Base-by-base conservation (phyloP, 2,888 invertebrate species). In the Metalampra italica region DNA sequence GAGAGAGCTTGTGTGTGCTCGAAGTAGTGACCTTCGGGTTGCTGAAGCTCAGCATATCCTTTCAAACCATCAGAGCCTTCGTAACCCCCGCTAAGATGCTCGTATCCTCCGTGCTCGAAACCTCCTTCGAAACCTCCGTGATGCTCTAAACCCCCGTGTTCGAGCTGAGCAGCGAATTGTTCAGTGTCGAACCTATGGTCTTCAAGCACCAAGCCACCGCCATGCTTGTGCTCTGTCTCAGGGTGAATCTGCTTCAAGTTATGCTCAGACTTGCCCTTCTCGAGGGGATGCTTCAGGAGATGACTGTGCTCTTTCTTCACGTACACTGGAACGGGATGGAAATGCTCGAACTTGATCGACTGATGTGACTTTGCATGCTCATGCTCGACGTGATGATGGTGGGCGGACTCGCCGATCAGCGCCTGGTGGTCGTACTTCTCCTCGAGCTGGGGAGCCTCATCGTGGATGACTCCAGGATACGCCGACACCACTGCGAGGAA, bases 341-440 rank as follows among this genome's bases (percentile, higher is more conserved):
- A 93, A 68, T 93, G 93, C 69, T 93, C 93, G 58, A 93, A 91
- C 62, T 93, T 92, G 57, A 93, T 91, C 50, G 92, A 92, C 75
- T 93, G 93, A 66, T 93, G 93, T 39, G 93, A 93, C 57, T 93
- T 93, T 30, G 93, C 92, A 64, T 92, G 92, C 57, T 92, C 92
- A 60, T 92, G 92, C 56, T 92, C 91, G 32, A 92, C 83, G 54
- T 91, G 90, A 52, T 91, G 91, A 58, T 92, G 92, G 61, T 91
- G 90, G 52, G 91, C 92, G 5, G 89, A 82, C 50, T 89, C 87
- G 14, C 87, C 86, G 43, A 86, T 83, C 8, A 81, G 64, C 22
- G 72, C 78, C 30, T 82, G 82, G 47, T 81, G 87, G 53, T 84
- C 83, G 48, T 70, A 75, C 57, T 85, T 79, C 46, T 75, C 83